These are phyloP conservation scores for Acrocephalus arundinaceus DNA, from an alignment of 2,113 vertebrate species.

Conservation along the genomic window DNA sequence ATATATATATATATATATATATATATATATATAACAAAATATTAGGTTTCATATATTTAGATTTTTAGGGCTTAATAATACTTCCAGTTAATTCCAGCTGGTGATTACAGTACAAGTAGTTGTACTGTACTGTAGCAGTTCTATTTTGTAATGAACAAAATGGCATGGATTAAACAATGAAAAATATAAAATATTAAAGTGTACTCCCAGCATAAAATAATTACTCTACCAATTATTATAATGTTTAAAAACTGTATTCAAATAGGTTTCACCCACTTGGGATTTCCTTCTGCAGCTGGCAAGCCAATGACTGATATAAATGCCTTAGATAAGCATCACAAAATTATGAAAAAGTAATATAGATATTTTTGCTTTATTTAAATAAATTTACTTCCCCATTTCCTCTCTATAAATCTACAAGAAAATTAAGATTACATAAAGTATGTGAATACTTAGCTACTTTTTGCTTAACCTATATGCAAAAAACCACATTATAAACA, in stretches of 20 bases:
- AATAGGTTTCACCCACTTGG: conserved; percentile 2
- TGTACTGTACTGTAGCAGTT: neutral
- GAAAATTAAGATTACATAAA: neutral
- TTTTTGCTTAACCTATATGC: neutral
- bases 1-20: neutral
- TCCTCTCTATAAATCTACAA: neutral
- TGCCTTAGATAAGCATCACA: neutral
- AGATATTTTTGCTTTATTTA: neutral
- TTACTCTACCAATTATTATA: conserved; percentile 35
- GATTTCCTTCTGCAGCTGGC: neutral
- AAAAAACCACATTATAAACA: neutral
- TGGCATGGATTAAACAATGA: neutral
- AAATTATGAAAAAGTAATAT: neutral
- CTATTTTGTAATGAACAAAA: neutral
- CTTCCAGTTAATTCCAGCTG: neutral
- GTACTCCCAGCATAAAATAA: conserved; percentile 37
- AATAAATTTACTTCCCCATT: neutral
- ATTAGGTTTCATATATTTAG: neutral
- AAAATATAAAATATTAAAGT: conserved; percentile 37
- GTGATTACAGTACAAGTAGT: neutral
- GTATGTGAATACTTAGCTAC: neutral
- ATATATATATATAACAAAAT: neutral
- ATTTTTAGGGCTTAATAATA: neutral
- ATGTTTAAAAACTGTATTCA: conserved; percentile 39
- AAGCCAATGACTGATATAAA: conserved; percentile 8